A percentile compares a stretch with the other conserved stretches of the same genome.
These are phyloP conservation scores for Nothura maculosa DNA, from an alignment of 2,797 vertebrate genomes.

Conservation along the genomic window DNA sequence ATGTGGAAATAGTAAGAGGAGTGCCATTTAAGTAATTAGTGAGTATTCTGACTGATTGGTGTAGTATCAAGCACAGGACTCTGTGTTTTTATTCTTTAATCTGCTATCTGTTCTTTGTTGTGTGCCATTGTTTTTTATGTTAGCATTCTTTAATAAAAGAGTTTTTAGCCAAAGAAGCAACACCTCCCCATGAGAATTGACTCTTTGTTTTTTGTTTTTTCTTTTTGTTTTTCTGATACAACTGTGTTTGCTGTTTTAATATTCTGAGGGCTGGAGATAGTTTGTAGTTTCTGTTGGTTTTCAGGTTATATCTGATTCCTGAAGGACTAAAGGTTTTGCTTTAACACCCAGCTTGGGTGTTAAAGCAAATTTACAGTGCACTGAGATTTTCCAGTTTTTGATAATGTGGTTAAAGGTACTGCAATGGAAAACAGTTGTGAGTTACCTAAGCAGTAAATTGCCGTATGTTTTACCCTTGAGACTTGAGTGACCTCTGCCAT, in stretches of 20 bases:
- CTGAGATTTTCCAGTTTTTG: constrained; percentile 8
- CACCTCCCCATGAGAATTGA: not conserved
- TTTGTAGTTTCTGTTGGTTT: not conserved
- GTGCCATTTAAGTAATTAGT: not conserved
- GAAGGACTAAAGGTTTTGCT: not conserved
- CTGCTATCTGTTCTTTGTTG: not conserved
- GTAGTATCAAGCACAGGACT: not conserved
- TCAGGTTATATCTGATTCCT: not conserved
- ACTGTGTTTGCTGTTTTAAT: not conserved
- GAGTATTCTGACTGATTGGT: not conserved
- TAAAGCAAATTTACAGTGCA: constrained; percentile 4
- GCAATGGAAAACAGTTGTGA: not conserved
- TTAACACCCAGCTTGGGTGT: not conserved
- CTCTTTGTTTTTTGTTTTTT: not conserved
- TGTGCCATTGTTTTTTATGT: not conserved
- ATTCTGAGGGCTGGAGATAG: not conserved
- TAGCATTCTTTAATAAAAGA: not conserved
- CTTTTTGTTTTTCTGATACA: not conserved
- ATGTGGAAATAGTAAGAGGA: not conserved
- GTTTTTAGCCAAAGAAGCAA: not conserved
- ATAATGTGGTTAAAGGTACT: not conserved
- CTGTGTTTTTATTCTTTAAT: not conserved
- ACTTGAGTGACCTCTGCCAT: constrained; percentile 31
- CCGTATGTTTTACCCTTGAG: constrained; percentile 36
- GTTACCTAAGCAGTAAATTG: constrained; percentile 33